A percentile compares a stretch with the other conserved stretches of the same genome.
Evolutionary conservation across 2,113 vertebrate genomes (phyloP).

Genomic region (Hemibates koningsi): DNA sequence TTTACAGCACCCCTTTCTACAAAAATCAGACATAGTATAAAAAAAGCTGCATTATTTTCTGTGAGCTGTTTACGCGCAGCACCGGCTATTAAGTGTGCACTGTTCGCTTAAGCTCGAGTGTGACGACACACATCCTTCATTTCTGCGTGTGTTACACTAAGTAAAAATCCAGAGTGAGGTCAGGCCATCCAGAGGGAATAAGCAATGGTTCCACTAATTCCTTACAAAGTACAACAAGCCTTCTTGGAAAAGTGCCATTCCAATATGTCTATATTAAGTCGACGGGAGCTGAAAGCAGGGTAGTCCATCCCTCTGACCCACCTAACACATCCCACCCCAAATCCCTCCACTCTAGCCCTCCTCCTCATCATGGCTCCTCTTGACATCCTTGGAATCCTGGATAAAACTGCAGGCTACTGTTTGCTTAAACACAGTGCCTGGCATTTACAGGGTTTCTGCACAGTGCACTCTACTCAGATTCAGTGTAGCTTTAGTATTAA

Average conservation of each 20-base stretch:
- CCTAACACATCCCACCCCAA: conserved; percentile 23
- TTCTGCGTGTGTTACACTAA: not conserved
- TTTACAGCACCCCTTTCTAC: conserved; percentile 13
- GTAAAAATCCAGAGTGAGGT: conserved; percentile 79
- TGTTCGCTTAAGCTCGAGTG: conserved; percentile 46
- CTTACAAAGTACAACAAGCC: conserved; percentile 83
- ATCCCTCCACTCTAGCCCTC: conserved; percentile 23
- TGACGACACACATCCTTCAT: conserved; percentile 17
- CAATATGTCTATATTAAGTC: conserved; percentile 77
- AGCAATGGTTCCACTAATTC: conserved; percentile 86
- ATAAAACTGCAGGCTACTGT: conserved; percentile 13
- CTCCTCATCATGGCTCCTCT: not conserved
- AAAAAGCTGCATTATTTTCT: conserved; percentile 62
- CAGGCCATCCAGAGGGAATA: conserved; percentile 82
- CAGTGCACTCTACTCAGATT: not conserved
- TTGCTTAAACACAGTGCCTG: conserved; percentile 14
- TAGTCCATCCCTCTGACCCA: conserved; percentile 39
- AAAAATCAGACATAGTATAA: conserved; percentile 80
- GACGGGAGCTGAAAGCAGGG: conserved; percentile 56
- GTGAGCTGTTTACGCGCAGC: conserved; percentile 70
- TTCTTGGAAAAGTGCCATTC: conserved; percentile 83
- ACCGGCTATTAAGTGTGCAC: conserved; percentile 76
- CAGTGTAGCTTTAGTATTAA: not conserved
- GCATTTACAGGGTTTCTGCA: not conserved
- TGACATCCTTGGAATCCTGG: conserved; percentile 5